A percentile compares a stretch with the other conserved stretches of the same genome.
These are phyloP conservation scores for Branchipolynoe longqiensis DNA, from an alignment of 2,888 invertebrate genomes.

Conservation along the genomic window DNA sequence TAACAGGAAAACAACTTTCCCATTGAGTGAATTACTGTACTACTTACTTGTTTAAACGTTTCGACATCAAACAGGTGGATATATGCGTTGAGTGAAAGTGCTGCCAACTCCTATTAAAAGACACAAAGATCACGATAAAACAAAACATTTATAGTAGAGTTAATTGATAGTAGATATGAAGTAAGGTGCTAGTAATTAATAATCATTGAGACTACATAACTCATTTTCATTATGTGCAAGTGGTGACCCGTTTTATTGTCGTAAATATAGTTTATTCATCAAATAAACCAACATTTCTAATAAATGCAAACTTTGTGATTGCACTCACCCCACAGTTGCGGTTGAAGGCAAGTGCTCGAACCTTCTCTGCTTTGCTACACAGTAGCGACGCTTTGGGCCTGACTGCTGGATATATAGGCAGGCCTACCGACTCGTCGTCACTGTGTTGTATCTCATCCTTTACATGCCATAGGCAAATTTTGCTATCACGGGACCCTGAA, in stretches of 20 bases:
- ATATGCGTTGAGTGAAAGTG: constrained; percentile 94
- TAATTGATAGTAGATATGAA: no score
- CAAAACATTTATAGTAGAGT: no score
- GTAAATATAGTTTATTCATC: no score
- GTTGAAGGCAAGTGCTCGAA: constrained; percentile 94
- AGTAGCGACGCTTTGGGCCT: constrained; percentile 72
- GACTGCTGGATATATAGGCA: constrained; percentile 75
- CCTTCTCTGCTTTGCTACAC: constrained; percentile 87
- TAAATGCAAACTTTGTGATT: no score
- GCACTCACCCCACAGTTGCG: constrained; percentile 83
- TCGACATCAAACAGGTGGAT: constrained; percentile 96
- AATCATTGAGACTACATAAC: no score
- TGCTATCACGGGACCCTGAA: constrained; percentile 91
- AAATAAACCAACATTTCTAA: no score
- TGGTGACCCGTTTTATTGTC: no score
- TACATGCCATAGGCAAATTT: constrained; percentile 94
- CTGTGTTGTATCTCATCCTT: constrained; percentile 79
- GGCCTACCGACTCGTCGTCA: constrained; percentile 34
- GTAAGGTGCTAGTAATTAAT: no score
- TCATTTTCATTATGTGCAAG: no score
- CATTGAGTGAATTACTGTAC: background rate
- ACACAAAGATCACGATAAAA: no score
- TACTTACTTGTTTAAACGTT: constrained; percentile 88
- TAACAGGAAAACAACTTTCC: no score
- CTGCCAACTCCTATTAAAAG: constrained; percentile 88